phyloP scores from a whole-genome alignment of 2,888 invertebrate species.

The Parnassius mnemosyne region DNA sequence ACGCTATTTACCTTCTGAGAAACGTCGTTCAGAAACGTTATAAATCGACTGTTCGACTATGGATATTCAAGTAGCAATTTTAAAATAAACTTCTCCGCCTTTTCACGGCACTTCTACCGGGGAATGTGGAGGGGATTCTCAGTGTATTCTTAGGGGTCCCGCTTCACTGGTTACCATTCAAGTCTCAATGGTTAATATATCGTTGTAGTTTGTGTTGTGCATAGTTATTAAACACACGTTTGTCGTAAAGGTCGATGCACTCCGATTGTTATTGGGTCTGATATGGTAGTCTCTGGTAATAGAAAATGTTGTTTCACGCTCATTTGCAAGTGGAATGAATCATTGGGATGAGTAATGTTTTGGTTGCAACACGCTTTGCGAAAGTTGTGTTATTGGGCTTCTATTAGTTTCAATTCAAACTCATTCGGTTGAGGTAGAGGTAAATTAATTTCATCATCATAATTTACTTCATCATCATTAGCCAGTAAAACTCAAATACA shows the following conservation, averaged over 20 bases:
- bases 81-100: constrained; percentile 43
- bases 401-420: neutral
- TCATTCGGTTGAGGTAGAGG: too few relatives aligned
- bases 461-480: neutral
- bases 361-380: neutral
- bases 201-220: constrained; percentile 51
- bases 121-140: constrained; percentile 31
- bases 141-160: constrained; percentile 39
- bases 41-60: constrained; percentile 50
- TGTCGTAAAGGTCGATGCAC: constrained; percentile 40
- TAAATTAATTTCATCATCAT: too few relatives aligned
- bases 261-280: constrained; percentile 36
- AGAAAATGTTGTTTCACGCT: constrained; percentile 36
- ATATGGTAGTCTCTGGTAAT: constrained; percentile 39
- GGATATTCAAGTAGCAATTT: constrained; percentile 42
- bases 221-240: constrained; percentile 54
- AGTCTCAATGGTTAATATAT: constrained; percentile 60
- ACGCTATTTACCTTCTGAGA: constrained; percentile 59
- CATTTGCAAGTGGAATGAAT: constrained; percentile 38
- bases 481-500: neutral
- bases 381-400: neutral
- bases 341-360: constrained; percentile 27
- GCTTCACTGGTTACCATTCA: constrained; percentile 46
- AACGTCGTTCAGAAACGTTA: constrained; percentile 51
- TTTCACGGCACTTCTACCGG: constrained; percentile 33